Evolutionary conservation across 2,888 invertebrate species (phyloP).

Genomic region (Perdita meconis): DNA sequence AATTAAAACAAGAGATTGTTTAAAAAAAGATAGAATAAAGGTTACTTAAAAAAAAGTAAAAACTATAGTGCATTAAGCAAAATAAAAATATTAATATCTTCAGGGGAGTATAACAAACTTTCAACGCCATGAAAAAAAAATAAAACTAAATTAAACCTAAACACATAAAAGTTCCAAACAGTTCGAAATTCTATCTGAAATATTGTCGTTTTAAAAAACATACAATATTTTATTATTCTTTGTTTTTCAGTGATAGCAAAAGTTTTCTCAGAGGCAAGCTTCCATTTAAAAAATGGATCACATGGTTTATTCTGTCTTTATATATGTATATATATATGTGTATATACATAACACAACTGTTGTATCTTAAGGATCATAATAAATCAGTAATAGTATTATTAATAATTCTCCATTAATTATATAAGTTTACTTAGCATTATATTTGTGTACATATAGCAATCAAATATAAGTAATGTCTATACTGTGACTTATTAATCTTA

Average conservation of each 20-base stretch:
- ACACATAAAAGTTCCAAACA: constrained; percentile 1
- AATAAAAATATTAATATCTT: too few species aligned
- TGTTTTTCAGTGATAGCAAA: constrained; percentile 38
- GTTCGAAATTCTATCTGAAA: constrained; percentile 8
- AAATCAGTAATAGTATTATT: constrained; percentile 71
- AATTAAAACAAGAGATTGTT: too few species aligned
- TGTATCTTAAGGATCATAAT: constrained; percentile 75
- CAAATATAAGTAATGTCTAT: constrained; percentile 64
- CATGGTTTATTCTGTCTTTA: constrained; percentile 74
- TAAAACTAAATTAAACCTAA: too few species aligned
- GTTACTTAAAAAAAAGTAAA: too few species aligned
- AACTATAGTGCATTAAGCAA: too few species aligned
- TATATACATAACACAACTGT: constrained; percentile 78
- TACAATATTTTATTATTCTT: constrained; percentile 42
- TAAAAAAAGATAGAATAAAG: too few species aligned
- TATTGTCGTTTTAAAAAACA: constrained; percentile 32
- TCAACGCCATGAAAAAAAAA: too few species aligned
- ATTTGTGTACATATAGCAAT: constrained; percentile 68
- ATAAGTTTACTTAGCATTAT: constrained; percentile 69
- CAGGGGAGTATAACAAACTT: too few species aligned
- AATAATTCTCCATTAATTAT: constrained; percentile 74
- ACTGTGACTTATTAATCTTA: constrained; percentile 62
- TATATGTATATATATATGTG: constrained; percentile 72
- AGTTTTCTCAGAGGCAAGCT: constrained; percentile 36
- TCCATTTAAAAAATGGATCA: constrained; percentile 74